phyloP scores from a whole-genome alignment of 2,797 vertebrate species.

The Luscinia megarhynchos region DNA sequence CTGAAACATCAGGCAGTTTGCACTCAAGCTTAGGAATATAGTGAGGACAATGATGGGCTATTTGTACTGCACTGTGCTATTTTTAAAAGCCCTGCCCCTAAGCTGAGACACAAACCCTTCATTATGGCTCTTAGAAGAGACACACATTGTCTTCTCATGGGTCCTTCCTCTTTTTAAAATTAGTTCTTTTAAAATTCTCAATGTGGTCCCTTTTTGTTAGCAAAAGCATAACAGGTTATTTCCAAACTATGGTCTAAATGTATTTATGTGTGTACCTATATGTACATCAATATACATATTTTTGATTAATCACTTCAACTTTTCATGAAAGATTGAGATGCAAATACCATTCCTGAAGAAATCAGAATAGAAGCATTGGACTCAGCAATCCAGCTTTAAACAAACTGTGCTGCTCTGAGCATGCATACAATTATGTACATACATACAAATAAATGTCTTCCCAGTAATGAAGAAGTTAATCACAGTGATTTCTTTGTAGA shows the following conservation, averaged over 20 bases:
- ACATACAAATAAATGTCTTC: neutral
- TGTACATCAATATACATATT: neutral
- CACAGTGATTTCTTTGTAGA: neutral
- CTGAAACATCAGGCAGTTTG: neutral
- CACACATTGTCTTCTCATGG: neutral
- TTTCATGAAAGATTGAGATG: neutral
- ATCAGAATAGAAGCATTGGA: neutral
- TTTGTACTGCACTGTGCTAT: neutral
- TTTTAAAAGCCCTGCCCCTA: neutral
- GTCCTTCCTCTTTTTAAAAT: neutral
- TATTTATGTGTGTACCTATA: no score
- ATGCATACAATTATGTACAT: neutral
- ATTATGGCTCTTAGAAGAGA: neutral
- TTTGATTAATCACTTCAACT: neutral
- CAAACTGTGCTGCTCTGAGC: neutral
- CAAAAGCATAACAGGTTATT: neutral
- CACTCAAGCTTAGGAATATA: neutral
- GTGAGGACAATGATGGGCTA: neutral
- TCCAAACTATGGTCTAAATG: neutral
- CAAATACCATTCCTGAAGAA: neutral
- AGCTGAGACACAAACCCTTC: neutral
- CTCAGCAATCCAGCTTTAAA: neutral
- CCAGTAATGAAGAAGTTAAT: neutral
- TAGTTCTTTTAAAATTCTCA: neutral
- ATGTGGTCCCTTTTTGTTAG: neutral